phyloP scores from a whole-genome alignment of 2,113 vertebrate genomes.

The Oryzias javanicus region DNA sequence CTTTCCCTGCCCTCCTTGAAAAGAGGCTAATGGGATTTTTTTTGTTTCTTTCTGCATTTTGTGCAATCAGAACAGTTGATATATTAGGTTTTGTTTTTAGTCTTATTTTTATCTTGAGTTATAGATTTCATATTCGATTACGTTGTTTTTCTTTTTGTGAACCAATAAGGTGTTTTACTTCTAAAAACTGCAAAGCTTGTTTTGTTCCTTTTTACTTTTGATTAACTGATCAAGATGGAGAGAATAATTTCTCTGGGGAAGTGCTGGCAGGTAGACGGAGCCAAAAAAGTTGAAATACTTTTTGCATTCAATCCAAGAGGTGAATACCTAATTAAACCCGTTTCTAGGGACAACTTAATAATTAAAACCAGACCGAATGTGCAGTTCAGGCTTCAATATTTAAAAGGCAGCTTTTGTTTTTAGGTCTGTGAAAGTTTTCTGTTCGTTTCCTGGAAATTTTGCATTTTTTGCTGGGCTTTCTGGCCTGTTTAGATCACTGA shows the following conservation, averaged over 20 bases:
- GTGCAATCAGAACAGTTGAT: constrained; percentile 1
- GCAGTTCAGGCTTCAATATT: too few species aligned
- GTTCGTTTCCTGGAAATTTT: too few species aligned
- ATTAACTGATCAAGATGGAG: neutral
- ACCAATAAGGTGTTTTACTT: too few species aligned
- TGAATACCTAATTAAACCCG: too few species aligned
- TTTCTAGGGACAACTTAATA: too few species aligned
- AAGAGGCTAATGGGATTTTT: constrained; percentile 45
- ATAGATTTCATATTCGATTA: too few species aligned
- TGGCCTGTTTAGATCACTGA: constrained; percentile 1
- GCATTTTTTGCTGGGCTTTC: too few species aligned
- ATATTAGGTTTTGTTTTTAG: neutral
- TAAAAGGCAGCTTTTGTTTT: too few species aligned
- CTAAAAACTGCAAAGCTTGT: neutral
- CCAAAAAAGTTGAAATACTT: neutral
- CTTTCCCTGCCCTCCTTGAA: constrained; percentile 40
- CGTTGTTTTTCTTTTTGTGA: neutral
- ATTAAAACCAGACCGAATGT: too few species aligned
- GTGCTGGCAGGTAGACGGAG: too few species aligned
- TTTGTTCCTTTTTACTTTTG: neutral
- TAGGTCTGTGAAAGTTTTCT: too few species aligned
- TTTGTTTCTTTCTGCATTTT: constrained; percentile 1
- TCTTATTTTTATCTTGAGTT: neutral
- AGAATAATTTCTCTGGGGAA: too few species aligned
- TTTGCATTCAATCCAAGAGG: constrained; percentile 5